phyloP scores from a whole-genome alignment of 2,113 vertebrate genomes.

The Planiliza haematocheilus region DNA sequence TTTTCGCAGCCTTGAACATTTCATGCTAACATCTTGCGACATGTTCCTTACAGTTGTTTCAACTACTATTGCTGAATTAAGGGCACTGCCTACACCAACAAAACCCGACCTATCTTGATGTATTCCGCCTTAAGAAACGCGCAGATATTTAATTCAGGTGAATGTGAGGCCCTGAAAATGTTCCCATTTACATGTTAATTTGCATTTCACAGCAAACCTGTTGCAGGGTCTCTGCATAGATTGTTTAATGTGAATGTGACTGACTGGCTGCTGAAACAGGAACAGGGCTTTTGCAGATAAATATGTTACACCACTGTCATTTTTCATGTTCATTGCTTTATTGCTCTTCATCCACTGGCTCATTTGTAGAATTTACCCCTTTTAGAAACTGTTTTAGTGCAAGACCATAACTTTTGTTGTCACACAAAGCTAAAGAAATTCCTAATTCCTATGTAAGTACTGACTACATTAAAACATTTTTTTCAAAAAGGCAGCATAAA shows the following conservation, averaged over 20 bases:
- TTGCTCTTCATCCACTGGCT: neutral
- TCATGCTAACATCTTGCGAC: constrained; percentile 1
- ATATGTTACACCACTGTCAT: neutral
- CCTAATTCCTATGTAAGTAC: too few species aligned
- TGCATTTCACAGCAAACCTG: constrained; percentile 59
- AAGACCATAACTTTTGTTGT: neutral
- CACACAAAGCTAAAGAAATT: neutral
- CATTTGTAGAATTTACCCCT: neutral
- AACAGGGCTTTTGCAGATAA: constrained; percentile 13
- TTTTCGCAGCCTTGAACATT: constrained; percentile 19
- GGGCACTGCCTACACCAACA: neutral
- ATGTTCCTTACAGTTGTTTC: neutral
- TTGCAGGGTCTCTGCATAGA: constrained; percentile 51
- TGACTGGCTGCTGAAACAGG: constrained; percentile 17
- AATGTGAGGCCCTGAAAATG: constrained; percentile 32
- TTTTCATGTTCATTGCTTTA: neutral
- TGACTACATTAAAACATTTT: neutral
- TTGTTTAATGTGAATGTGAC: constrained; percentile 44
- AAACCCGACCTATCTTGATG: constrained; percentile 20
- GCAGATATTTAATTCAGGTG: constrained; percentile 51
- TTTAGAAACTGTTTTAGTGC: neutral
- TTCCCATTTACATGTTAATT: constrained; percentile 56
- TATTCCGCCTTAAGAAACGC: too few species aligned
- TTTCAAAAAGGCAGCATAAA: too few species aligned
- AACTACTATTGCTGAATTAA: neutral